Evolutionary conservation across 2,888 invertebrate species (phyloP).

Genomic region (Thymelicus lineola): DNA sequence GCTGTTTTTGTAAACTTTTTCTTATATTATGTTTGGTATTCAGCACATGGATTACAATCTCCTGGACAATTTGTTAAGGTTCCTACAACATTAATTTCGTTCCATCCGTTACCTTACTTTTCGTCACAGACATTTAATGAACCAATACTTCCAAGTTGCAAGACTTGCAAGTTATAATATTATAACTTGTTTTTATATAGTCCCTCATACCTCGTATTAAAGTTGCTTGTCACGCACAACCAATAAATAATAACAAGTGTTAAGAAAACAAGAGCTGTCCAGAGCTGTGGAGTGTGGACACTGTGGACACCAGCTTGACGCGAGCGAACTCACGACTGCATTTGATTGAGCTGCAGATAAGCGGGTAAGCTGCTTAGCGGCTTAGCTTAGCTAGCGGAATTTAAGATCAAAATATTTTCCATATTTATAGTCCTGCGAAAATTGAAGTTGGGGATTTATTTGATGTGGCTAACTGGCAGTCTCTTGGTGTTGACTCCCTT

Average conservation of each 20-base stretch:
- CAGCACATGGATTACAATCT: too few relatives aligned
- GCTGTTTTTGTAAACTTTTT: too few relatives aligned
- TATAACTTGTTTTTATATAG: too few relatives aligned
- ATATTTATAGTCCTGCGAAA: background rate
- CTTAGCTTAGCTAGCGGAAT: background rate
- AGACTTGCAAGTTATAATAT: too few relatives aligned
- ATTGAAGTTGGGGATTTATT: background rate
- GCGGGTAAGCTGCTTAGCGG: slow-evolving; percentile 11
- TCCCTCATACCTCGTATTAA: background rate
- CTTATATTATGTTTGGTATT: too few relatives aligned
- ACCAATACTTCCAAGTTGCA: too few relatives aligned
- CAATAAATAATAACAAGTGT: slow-evolving; percentile 26
- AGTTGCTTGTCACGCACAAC: slow-evolving; percentile 25
- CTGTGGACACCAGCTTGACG: slow-evolving; percentile 30
- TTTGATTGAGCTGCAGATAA: slow-evolving; percentile 13
- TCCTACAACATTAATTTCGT: too few relatives aligned
- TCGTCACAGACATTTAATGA: too few relatives aligned
- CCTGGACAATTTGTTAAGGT: too few relatives aligned
- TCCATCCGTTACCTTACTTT: too few relatives aligned
- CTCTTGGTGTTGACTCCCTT: too few relatives aligned
- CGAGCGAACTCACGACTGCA: slow-evolving; percentile 18
- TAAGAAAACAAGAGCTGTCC: slow-evolving; percentile 17
- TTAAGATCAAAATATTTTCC: background rate
- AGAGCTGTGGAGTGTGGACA: slow-evolving; percentile 7
- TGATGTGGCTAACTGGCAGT: background rate